phyloP scores from a whole-genome alignment of 1,140 invertebrate species.

The Scaptomyza hsui region DNA sequence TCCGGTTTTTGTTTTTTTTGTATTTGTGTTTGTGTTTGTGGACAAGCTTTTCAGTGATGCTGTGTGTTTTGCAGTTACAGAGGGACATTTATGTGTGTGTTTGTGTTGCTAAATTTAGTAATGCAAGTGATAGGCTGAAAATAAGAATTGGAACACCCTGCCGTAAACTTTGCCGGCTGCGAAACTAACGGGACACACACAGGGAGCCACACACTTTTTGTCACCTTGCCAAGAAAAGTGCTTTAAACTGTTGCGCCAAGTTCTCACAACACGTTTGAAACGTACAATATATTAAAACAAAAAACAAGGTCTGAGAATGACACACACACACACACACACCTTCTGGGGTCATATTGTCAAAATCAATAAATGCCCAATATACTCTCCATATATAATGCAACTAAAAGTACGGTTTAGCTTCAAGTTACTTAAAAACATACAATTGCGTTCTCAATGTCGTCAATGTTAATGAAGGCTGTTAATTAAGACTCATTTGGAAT shows the following conservation, averaged over 20 bases:
- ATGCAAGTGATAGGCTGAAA: constrained; percentile 63
- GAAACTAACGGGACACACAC: constrained; percentile 36
- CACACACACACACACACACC: constrained; percentile 12
- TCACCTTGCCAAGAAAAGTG: constrained; percentile 55
- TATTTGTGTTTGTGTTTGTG: constrained; percentile 7
- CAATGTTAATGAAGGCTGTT: constrained; percentile 39
- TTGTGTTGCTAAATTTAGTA: constrained; percentile 69
- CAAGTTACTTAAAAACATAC: neutral
- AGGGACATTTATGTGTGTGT: neutral
- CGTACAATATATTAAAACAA: constrained; percentile 20
- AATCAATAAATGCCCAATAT: constrained; percentile 67
- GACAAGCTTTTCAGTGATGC: constrained; percentile 22
- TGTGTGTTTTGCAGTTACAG: neutral
- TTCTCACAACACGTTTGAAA: constrained; percentile 17
- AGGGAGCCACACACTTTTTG: constrained; percentile 32
- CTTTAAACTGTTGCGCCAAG: constrained; percentile 52
- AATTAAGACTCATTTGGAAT: constrained; percentile 37
- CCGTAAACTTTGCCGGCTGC: constrained; percentile 51
- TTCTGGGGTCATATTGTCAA: constrained; percentile 34
- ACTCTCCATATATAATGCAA: constrained; percentile 33
- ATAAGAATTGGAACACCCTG: constrained; percentile 78
- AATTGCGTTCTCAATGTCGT: constrained; percentile 1
- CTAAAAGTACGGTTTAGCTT: constrained; percentile 9
- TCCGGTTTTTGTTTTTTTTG: constrained; percentile 37
- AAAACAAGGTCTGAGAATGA: neutral